Evolutionary conservation across 2,888 invertebrate genomes (phyloP).

Genomic region (Hyles lineata): DNA sequence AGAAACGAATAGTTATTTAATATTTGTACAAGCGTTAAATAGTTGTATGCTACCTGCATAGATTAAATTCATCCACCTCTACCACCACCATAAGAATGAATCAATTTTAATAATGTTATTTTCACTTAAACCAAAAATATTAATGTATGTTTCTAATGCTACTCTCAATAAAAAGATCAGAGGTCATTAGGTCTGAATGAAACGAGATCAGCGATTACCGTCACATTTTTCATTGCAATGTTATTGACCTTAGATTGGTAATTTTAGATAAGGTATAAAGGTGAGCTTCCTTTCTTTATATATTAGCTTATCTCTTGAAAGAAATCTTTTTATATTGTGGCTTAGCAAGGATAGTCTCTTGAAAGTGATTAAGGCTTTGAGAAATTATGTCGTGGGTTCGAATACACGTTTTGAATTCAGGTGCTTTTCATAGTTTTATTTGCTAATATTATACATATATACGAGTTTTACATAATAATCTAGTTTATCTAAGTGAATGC

Average conservation of each 20-base stretch:
- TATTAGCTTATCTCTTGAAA: not conserved
- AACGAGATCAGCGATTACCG: not conserved
- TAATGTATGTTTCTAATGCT: not conserved
- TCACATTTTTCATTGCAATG: not conserved
- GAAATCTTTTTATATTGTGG: not conserved
- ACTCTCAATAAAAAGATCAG: not conserved
- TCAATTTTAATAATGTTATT: not conserved
- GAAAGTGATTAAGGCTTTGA: too few species aligned
- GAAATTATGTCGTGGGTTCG: too few species aligned
- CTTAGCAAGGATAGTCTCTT: not conserved
- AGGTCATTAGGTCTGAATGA: not conserved
- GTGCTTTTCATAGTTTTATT: too few species aligned
- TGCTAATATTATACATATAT: too few species aligned
- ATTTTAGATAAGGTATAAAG: constrained; percentile 5
- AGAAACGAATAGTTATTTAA: too few species aligned
- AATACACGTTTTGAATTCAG: too few species aligned
- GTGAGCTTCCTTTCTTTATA: not conserved
- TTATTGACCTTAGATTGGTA: constrained; percentile 29
- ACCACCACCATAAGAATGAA: too few species aligned
- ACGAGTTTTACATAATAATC: too few species aligned
- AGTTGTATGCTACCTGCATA: too few species aligned
- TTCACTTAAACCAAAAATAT: not conserved
- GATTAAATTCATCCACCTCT: too few species aligned
- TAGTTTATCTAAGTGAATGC: too few species aligned
- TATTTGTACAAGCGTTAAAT: too few species aligned